phyloP scores from a whole-genome alignment of 2,888 invertebrate species.

The Acrobasis consociella region DNA sequence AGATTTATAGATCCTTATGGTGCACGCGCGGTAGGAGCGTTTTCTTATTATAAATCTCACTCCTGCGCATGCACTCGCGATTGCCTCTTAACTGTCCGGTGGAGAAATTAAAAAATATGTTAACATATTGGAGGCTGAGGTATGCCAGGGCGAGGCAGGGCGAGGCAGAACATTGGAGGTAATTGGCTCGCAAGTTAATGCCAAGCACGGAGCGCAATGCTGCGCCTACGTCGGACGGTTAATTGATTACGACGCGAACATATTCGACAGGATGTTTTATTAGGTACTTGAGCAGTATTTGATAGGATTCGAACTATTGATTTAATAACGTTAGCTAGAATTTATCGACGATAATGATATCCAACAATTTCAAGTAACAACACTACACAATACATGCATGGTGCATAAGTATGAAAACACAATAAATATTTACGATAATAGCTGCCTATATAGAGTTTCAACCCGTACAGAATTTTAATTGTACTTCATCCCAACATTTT shows the following conservation, averaged over 20 bases:
- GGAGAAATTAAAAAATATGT: slow-evolving; percentile 78
- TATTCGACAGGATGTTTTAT: slow-evolving; percentile 24
- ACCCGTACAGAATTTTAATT: too few species aligned
- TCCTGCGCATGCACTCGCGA: slow-evolving; percentile 74
- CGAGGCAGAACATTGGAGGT: slow-evolving; percentile 55
- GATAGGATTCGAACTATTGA: slow-evolving; percentile 2
- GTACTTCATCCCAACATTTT: too few species aligned
- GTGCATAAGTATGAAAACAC: not conserved
- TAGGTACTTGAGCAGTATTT: slow-evolving; percentile 2
- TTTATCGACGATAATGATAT: not conserved
- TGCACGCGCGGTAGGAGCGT: slow-evolving; percentile 81
- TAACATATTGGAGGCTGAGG: slow-evolving; percentile 69
- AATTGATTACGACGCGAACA: slow-evolving; percentile 37
- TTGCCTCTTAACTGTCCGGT: slow-evolving; percentile 68
- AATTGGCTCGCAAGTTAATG: slow-evolving; percentile 69
- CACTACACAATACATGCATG: not conserved
- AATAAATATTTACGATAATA: too few species aligned
- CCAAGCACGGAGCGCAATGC: slow-evolving; percentile 43
- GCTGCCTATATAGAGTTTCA: too few species aligned
- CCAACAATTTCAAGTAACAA: not conserved
- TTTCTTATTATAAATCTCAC: slow-evolving; percentile 82
- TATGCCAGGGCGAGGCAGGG: slow-evolving; percentile 42
- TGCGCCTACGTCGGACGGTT: slow-evolving; percentile 31
- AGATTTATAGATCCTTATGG: slow-evolving; percentile 80
- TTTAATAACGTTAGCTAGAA: slow-evolving; percentile 8